Evolutionary conservation across 2,797 vertebrate genomes (phyloP).

Genomic region (Dallia pectoralis): DNA sequence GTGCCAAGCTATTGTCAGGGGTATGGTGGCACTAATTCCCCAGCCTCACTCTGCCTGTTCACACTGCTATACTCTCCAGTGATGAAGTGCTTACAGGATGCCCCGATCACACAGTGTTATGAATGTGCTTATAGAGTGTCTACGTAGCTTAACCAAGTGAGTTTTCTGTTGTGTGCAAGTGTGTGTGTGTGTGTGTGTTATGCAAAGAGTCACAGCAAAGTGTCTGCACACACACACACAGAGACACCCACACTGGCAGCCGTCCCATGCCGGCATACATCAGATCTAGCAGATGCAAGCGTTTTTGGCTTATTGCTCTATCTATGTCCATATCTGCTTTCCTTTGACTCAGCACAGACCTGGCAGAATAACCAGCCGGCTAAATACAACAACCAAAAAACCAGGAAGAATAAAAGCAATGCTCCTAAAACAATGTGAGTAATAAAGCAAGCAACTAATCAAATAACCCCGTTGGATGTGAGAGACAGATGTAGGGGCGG

Average conservation of each 20-base stretch:
- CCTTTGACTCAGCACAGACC: conserved; percentile 57
- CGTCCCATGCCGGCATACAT: conserved; percentile 23
- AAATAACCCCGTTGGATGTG: conserved; percentile 57
- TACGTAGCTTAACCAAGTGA: conserved; percentile 42
- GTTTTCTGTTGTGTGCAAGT: conserved; percentile 28
- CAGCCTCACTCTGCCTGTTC: background rate
- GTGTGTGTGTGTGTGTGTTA: conserved; percentile 46
- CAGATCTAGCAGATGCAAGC: conserved; percentile 53
- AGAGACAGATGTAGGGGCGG: background rate
- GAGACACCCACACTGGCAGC: conserved; percentile 22
- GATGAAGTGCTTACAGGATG: background rate
- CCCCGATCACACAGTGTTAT: conserved; percentile 21
- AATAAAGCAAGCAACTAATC: conserved; percentile 67
- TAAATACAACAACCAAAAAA: conserved; percentile 67
- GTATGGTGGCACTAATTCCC: background rate
- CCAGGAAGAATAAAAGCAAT: conserved; percentile 62
- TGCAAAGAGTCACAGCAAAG: conserved; percentile 25
- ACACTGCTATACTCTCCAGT: conserved; percentile 2
- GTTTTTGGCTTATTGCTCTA: conserved; percentile 65
- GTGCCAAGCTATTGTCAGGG: conserved; percentile 2
- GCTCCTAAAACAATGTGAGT: conserved; percentile 67
- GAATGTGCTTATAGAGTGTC: conserved; percentile 49
- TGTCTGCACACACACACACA: conserved; percentile 36
- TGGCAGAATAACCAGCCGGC: conserved; percentile 50
- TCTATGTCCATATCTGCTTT: conserved; percentile 50